These are phyloP conservation scores for Apamea sordens DNA, from an alignment of 2,888 invertebrate genomes.

Conservation along the genomic window DNA sequence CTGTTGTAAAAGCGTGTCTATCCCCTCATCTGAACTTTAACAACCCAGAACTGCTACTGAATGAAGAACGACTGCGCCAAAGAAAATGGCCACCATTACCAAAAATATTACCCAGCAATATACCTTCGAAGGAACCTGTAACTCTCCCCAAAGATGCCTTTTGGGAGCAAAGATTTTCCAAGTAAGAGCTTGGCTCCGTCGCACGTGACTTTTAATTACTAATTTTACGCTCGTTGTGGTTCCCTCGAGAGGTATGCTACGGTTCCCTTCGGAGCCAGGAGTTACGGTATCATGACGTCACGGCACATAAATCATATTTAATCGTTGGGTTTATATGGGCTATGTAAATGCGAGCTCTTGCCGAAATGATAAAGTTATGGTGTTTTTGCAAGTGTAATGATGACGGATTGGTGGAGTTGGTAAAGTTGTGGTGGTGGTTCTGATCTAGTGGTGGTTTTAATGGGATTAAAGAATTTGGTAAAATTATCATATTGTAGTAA, in stretches of 20 bases:
- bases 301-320: slow-evolving; percentile 85
- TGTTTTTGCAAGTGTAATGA: slow-evolving; percentile 63
- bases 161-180: slow-evolving; percentile 71
- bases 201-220: slow-evolving; percentile 87
- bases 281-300: slow-evolving; percentile 79
- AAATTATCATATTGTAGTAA: background rate
- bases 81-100: slow-evolving; percentile 38
- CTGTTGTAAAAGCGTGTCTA: slow-evolving; percentile 23
- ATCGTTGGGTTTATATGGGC: slow-evolving; percentile 77
- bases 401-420: slow-evolving; percentile 54
- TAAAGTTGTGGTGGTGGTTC: slow-evolving; percentile 16
- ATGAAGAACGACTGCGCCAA: slow-evolving; percentile 28
- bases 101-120: slow-evolving; percentile 56
- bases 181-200: slow-evolving; percentile 72
- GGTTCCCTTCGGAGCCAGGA: slow-evolving; percentile 70
- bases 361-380: slow-evolving; percentile 62
- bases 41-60: slow-evolving; percentile 6
- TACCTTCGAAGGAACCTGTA: slow-evolving; percentile 50
- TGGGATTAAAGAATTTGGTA: background rate
- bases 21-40: slow-evolving; percentile 39
- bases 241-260: slow-evolving; percentile 79
- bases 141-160: slow-evolving; percentile 57
- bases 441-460: slow-evolving; percentile 23
- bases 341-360: slow-evolving; percentile 73
- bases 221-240: slow-evolving; percentile 86